phyloP scores from a whole-genome alignment of 2,113 vertebrate genomes.

The Alligator sinensis region DNA sequence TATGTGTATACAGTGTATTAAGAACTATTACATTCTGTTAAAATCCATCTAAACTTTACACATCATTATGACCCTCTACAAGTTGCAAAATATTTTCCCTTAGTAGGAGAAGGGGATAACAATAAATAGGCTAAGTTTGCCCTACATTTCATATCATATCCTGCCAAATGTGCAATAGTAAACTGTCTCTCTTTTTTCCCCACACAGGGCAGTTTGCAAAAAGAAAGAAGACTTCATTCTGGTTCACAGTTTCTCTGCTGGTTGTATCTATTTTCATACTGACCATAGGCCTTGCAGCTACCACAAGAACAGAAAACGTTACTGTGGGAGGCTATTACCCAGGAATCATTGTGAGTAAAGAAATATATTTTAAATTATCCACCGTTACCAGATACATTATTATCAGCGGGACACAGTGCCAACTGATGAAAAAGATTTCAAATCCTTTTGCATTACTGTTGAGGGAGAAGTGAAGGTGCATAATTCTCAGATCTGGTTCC shows the following conservation, averaged over 20 bases:
- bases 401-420: background rate
- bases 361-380: background rate
- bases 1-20: rapidly evolving
- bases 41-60: background rate
- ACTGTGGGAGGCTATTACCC: constrained; percentile 92
- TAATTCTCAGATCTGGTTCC: background rate
- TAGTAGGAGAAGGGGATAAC: background rate
- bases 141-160: background rate
- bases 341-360: constrained; percentile 91
- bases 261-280: constrained; percentile 86
- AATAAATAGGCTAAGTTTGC: background rate
- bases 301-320: constrained; percentile 92
- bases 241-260: constrained; percentile 86
- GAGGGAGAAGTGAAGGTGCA: background rate
- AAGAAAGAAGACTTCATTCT: constrained; percentile 87
- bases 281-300: constrained; percentile 87
- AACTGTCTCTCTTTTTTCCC: rapidly evolving
- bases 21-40: background rate
- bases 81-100: background rate
- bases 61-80: background rate
- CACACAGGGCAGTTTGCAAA: constrained; percentile 82
- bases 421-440: background rate
- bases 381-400: background rate
- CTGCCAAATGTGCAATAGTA: background rate
- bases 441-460: background rate